Conservation (phyloP, 2,888 invertebrate genomes). For the Troides helena region DNA sequence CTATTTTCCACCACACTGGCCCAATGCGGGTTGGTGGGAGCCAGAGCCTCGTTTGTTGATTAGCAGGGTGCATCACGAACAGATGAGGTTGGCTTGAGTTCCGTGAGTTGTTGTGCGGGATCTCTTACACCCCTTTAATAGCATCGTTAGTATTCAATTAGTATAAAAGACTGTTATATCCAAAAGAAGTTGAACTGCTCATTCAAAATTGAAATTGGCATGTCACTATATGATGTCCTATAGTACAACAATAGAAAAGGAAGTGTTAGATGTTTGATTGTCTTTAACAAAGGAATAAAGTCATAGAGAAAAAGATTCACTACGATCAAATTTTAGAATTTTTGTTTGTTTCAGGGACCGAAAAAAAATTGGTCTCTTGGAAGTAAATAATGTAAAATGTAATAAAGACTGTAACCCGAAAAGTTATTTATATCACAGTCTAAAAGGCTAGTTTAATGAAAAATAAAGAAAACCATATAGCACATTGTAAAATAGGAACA, state of each 20-base stretch:
- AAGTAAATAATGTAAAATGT: not conserved
- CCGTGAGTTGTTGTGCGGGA: no score
- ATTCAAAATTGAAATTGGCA: constrained; percentile 17
- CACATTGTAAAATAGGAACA: not conserved
- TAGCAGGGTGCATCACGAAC: no score
- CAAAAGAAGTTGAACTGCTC: constrained; percentile 17
- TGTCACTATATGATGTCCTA: constrained; percentile 17
- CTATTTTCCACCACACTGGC: no score
- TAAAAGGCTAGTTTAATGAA: not conserved
- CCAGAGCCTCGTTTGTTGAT: no score
- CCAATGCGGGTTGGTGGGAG: no score
- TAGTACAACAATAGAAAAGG: constrained; percentile 29
- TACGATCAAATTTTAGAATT: not conserved
- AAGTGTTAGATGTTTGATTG: constrained; percentile 22
- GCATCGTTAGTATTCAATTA: not conserved
- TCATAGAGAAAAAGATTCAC: constrained; percentile 12
- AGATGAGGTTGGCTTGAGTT: no score
- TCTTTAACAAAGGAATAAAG: constrained; percentile 27
- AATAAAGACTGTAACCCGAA: not conserved
- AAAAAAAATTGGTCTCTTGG: not conserved
- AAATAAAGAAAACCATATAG: not conserved
- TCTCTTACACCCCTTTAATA: no score
- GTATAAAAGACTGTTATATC: not conserved
- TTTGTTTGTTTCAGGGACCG: not conserved
- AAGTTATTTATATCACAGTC: not conserved